phyloP scores from a whole-genome alignment of 2,113 vertebrate species.

The Epinephelus lanceolatus region DNA sequence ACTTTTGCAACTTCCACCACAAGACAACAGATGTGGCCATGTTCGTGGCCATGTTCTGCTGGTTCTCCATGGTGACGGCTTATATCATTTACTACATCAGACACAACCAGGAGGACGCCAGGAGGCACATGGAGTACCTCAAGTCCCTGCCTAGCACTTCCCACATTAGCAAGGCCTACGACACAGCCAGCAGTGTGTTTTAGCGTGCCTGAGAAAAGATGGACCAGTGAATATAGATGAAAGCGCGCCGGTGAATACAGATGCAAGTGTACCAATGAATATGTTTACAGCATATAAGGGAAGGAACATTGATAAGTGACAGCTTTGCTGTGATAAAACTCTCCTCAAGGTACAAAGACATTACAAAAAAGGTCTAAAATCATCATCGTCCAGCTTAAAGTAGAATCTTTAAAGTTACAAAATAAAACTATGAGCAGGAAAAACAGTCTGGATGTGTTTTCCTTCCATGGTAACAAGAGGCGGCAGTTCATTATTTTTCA shows the following conservation, averaged over 20 bases:
- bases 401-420: neutral
- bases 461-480: neutral
- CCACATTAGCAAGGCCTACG: constrained; percentile 81
- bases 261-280: constrained; percentile 2
- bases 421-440: neutral
- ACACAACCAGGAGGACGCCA: constrained; percentile 89
- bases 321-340: constrained; percentile 9
- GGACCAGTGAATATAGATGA: constrained; percentile 33
- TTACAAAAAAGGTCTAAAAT: neutral
- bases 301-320: constrained; percentile 6
- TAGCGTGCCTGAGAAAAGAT: constrained; percentile 35
- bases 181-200: constrained; percentile 83
- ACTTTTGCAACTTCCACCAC: constrained; percentile 89
- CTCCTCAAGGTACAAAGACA: constrained; percentile 20
- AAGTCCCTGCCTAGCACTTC: constrained; percentile 84
- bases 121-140: constrained; percentile 87
- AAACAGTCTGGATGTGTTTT: neutral
- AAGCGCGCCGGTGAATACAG: neutral
- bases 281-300: neutral
- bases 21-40: constrained; percentile 89
- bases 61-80: constrained; percentile 90
- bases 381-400: neutral
- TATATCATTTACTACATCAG: constrained; percentile 90
- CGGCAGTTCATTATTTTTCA: constrained; percentile 3
- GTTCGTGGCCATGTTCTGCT: constrained; percentile 93